These are phyloP conservation scores for Drosophila kurseongensis DNA, from an alignment of 1,140 invertebrate genomes.

Conservation along the genomic window DNA sequence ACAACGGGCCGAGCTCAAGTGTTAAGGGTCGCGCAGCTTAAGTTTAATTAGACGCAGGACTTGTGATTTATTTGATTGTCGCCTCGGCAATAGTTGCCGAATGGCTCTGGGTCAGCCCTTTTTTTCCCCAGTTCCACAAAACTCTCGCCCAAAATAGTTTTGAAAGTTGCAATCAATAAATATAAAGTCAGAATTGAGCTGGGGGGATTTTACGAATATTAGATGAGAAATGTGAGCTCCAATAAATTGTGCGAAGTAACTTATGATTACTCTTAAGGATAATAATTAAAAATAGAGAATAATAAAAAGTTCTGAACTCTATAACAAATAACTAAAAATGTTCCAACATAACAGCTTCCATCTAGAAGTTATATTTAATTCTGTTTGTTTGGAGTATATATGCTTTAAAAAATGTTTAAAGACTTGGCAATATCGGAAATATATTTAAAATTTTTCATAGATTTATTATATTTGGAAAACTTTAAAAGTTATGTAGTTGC, in stretches of 20 bases:
- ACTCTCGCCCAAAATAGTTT: constrained; percentile 21
- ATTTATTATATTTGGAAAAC: neutral
- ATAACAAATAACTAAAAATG: too few species aligned
- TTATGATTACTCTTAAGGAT: neutral
- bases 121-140: neutral
- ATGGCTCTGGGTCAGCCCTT: constrained; percentile 25
- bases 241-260: constrained; percentile 12
- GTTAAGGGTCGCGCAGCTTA: constrained; percentile 77
- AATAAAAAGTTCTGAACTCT: too few species aligned
- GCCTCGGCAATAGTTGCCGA: constrained; percentile 32
- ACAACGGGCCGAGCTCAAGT: constrained; percentile 67
- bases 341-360: too few species aligned
- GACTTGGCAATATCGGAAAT: neutral
- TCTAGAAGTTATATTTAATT: too few species aligned
- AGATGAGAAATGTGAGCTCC: constrained; percentile 1
- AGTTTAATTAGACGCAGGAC: constrained; percentile 77
- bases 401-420: too few species aligned
- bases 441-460: neutral
- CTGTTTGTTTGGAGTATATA: too few species aligned
- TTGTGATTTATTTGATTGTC: constrained; percentile 78
- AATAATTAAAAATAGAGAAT: neutral
- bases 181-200: constrained; percentile 26
- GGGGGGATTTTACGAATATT: constrained; percentile 5
- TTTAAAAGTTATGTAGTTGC: neutral
- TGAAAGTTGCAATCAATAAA: constrained; percentile 52